Evolutionary conservation across 2,797 vertebrate genomes (phyloP).

Genomic region (Luscinia megarhynchos): DNA sequence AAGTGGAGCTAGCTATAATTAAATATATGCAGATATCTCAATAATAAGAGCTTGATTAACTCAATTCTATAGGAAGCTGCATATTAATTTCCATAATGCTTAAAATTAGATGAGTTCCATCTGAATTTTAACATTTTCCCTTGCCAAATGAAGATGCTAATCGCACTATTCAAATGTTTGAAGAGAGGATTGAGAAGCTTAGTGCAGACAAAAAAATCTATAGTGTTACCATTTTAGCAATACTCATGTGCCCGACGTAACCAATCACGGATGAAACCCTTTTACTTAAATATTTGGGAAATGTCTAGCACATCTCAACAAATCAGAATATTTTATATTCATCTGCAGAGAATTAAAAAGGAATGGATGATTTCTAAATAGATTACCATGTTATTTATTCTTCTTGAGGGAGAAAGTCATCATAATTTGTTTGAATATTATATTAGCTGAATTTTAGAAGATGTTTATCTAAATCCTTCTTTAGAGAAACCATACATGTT

Average conservation of each 20-base stretch:
- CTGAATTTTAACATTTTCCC: constrained; percentile 52
- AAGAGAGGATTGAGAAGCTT: constrained; percentile 38
- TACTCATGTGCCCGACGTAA: background rate
- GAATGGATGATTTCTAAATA: background rate
- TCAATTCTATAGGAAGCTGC: constrained; percentile 50
- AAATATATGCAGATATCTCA: constrained; percentile 30
- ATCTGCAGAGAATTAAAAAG: background rate
- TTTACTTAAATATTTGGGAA: constrained; percentile 47
- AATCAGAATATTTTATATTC: background rate
- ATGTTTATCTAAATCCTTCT: background rate
- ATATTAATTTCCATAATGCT: constrained; percentile 48
- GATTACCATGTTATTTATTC: background rate
- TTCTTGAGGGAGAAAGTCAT: background rate
- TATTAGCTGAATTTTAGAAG: background rate
- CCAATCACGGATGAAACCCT: background rate
- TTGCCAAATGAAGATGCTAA: constrained; percentile 63
- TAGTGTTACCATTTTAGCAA: constrained; percentile 46
- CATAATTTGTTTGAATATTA: background rate
- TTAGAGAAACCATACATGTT: background rate
- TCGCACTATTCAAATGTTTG: constrained; percentile 54
- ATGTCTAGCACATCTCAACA: background rate
- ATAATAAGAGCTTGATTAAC: constrained; percentile 63
- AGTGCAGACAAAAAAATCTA: constrained; percentile 15
- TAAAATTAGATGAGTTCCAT: constrained; percentile 48
- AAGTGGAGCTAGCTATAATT: background rate